Conservation (phyloP, 2,797 vertebrate species). For the Sebastes dallii region DNA sequence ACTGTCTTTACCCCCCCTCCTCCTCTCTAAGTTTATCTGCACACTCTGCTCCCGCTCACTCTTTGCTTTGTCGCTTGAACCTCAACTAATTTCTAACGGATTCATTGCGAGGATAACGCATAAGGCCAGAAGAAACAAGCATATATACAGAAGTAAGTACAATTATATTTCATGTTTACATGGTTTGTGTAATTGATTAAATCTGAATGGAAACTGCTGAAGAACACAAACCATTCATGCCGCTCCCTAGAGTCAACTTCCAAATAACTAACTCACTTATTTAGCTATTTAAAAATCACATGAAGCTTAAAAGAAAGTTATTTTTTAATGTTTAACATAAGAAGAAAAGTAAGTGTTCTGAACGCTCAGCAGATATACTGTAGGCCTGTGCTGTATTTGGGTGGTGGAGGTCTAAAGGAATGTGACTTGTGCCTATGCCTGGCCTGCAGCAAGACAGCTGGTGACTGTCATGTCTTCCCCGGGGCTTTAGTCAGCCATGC, state of each 20-base stretch:
- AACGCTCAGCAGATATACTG: background rate
- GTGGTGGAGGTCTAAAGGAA: constrained; percentile 49
- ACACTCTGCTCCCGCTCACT: constrained; percentile 51
- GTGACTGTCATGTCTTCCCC: constrained; percentile 32
- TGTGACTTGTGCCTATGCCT: constrained; percentile 44
- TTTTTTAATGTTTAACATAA: background rate
- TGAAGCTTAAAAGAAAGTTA: background rate
- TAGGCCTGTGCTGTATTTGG: constrained; percentile 11
- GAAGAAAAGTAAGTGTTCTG: background rate
- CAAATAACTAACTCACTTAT: background rate
- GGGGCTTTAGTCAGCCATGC: constrained; percentile 22
- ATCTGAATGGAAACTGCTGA: background rate
- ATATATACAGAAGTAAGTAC: constrained; percentile 43
- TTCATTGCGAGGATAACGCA: constrained; percentile 3
- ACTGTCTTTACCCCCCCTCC: constrained; percentile 9
- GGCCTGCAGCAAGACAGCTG: constrained; percentile 68
- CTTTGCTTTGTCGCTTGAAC: constrained; percentile 28
- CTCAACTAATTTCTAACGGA: background rate
- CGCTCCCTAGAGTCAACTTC: background rate
- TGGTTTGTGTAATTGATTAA: background rate
- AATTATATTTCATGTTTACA: background rate
- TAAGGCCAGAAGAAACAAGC: background rate
- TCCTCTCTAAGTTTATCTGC: constrained; percentile 27
- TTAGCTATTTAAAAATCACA: background rate
- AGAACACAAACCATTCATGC: background rate